Evolutionary conservation across 1,140 invertebrate species (phyloP), one percentile per base, ranked within the genome.

Genomic region (Drosophila virilis): DNA sequence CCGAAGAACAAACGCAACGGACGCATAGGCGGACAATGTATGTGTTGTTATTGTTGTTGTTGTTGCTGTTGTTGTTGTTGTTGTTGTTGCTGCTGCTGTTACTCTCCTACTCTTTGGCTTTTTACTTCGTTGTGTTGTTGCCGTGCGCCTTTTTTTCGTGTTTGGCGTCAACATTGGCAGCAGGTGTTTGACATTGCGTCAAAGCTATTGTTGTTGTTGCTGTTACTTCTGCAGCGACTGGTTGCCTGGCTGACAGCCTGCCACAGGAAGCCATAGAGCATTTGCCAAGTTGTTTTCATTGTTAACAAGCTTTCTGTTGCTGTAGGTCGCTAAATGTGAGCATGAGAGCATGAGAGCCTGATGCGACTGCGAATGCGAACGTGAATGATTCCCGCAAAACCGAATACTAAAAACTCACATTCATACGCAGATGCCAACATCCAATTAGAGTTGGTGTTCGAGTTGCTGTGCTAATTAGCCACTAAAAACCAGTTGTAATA

Each of bases 121-220:
- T 88, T 83, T 77, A 68, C 55, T 78, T 69, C 60, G 55, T 38
- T 38, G 58, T 55, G 55, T 74, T 74, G 68, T 77, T 51, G 62
- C 66, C 71, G 57, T 83, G 77, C 61, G 77, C 17, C 78, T 85
- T 86, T 86, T 86, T 86, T 86, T 86, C 82, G 83, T 82, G 83
- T 86, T 88, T 86, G 83, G 84, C 84, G 83, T 88, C 81, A 86
- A 86, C 83, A 86, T 86, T 86, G 83, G 84, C 84, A 89, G 84
- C 85, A 89, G 84, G 84, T 89, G 84, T 89, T 89, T 89, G 84
- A 89, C 84, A 89, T 89, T 89, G 84, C 85, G 80, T 89, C 84
- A 89, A 89, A 89, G 84, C 77, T 81, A 65, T 67, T 80, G 67
- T 45, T 62, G 22, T 32, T 73, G 64, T 35, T 68, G 45, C 37